phyloP scores from a whole-genome alignment of 2,113 vertebrate species.

The Crypturellus undulatus region DNA sequence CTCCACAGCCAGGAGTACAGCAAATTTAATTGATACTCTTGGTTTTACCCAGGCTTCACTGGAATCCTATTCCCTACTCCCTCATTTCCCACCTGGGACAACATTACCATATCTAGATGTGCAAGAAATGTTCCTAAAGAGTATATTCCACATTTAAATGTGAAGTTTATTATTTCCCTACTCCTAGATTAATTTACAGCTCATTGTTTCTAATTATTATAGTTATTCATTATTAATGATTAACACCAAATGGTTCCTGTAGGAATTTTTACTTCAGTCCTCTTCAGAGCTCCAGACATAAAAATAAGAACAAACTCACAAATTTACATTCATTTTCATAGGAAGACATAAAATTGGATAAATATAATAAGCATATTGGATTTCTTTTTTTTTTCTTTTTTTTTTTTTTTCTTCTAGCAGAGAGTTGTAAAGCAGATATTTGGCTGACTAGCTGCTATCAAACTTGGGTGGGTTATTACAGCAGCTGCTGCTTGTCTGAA shows the following conservation, averaged over 20 bases:
- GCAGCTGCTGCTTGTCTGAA: constrained; percentile 61
- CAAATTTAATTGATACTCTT: constrained; percentile 48
- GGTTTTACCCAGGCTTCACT: neutral
- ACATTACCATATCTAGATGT: neutral
- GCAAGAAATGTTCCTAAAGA: constrained; percentile 20
- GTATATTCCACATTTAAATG: neutral
- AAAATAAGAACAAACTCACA: neutral
- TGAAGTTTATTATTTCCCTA: constrained; percentile 41
- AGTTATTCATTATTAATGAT: constrained; percentile 53
- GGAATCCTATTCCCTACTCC: constrained; percentile 12
- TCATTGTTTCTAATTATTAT: constrained; percentile 57
- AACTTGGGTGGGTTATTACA: constrained; percentile 44
- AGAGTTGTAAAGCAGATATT: neutral
- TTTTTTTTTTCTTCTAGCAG: too few relatives aligned
- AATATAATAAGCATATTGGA: neutral
- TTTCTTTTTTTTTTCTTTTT: neutral
- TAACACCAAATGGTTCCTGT: neutral
- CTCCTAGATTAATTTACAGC: constrained; percentile 57
- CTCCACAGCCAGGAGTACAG: constrained; percentile 2
- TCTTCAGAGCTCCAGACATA: neutral
- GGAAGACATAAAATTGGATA: neutral
- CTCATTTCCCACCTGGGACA: neutral
- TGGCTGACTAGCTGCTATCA: constrained; percentile 18
- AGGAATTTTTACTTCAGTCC: constrained; percentile 1
- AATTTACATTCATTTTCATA: neutral